Conservation (phyloP, 2,113 vertebrate genomes). For the Carlito syrichta region DNA sequence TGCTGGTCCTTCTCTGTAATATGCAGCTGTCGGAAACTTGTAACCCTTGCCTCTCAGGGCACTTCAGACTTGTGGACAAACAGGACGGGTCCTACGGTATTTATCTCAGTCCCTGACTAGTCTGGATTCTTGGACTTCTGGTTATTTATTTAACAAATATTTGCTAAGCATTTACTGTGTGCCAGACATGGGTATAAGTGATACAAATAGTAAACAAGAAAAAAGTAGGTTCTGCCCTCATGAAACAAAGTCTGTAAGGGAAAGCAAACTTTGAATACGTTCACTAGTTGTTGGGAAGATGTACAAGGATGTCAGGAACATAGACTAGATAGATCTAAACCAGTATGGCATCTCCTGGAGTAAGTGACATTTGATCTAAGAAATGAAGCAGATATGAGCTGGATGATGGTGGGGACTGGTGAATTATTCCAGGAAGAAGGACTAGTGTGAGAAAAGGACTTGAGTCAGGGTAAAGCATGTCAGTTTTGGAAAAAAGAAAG, state of each 20-base stretch:
- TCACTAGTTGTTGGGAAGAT: not conserved
- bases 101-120: not conserved
- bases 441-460: not conserved
- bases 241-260: not conserved
- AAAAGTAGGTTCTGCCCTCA: not conserved
- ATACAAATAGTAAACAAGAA: not conserved
- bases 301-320: not conserved
- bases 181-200: not conserved
- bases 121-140: not conserved
- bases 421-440: not conserved
- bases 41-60: not conserved
- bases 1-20: not conserved
- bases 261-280: not conserved
- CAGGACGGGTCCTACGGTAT: not conserved
- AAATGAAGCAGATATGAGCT: not conserved
- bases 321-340: not conserved
- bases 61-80: not conserved
- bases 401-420: no score
- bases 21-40: not conserved
- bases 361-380: not conserved
- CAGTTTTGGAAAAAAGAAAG: not conserved
- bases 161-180: not conserved
- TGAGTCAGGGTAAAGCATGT: not conserved
- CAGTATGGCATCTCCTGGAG: not conserved
- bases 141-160: not conserved